phyloP scores from a whole-genome alignment of 2,888 invertebrate genomes.

The Lycia hirtaria region DNA sequence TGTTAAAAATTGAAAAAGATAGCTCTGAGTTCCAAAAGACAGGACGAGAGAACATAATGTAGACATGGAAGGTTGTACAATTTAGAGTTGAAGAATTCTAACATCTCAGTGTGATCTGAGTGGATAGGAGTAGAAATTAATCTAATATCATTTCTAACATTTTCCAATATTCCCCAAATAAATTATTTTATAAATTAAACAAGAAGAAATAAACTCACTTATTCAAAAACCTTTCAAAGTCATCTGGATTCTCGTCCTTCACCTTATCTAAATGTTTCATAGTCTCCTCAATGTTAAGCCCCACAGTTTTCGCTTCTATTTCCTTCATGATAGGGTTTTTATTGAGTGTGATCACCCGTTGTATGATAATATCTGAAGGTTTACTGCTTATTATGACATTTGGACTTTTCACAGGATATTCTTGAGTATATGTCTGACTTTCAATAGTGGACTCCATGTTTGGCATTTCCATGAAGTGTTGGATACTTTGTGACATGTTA shows the following conservation, averaged over 20 bases:
- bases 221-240: slow-evolving; percentile 57
- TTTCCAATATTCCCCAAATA: too few relatives aligned
- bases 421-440: slow-evolving; percentile 7
- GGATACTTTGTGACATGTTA: background rate
- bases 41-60: too few relatives aligned
- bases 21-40: too few relatives aligned
- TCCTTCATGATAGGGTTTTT: background rate
- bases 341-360: background rate
- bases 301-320: slow-evolving; percentile 28
- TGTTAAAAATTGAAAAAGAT: too few relatives aligned
- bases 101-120: too few relatives aligned
- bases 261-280: slow-evolving; percentile 60
- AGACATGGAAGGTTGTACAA: too few relatives aligned
- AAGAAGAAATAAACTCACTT: slow-evolving; percentile 45
- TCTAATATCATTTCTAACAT: too few relatives aligned
- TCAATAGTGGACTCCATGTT: background rate
- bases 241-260: slow-evolving; percentile 45
- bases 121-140: too few relatives aligned
- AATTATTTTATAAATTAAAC: too few relatives aligned
- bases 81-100: too few relatives aligned
- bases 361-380: background rate
- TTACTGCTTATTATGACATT: background rate
- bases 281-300: slow-evolving; percentile 62
- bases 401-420: background rate
- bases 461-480: slow-evolving; percentile 1